A percentile compares a stretch with the other conserved stretches of the same genome.
Evolutionary conservation across 1,140 invertebrate genomes (phyloP).

Genomic region (Anastrepha ludens): DNA sequence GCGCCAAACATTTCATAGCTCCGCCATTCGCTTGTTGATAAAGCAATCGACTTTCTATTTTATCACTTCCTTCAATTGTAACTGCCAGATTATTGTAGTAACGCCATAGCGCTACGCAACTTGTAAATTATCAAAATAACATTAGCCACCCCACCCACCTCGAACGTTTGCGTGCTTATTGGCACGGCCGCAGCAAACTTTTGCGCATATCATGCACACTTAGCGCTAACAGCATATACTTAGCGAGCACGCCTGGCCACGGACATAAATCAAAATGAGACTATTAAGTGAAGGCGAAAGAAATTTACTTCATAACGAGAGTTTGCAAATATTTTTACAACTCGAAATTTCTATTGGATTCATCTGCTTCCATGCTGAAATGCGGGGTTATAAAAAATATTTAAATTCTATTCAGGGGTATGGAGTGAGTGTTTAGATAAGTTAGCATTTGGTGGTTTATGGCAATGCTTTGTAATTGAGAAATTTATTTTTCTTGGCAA

Average conservation of each 20-base stretch:
- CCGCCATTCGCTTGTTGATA: background rate
- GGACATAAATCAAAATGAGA: conserved; percentile 30
- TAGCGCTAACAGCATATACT: background rate
- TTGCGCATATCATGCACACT: conserved; percentile 7
- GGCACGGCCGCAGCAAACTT: background rate
- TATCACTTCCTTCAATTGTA: background rate
- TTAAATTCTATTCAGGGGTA: background rate
- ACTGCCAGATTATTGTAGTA: background rate
- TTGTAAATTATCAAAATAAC: conserved; percentile 15
- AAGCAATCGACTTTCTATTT: background rate
- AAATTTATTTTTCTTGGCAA: background rate
- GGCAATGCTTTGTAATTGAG: background rate
- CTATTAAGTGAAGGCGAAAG: conserved; percentile 2
- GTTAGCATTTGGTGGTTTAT: background rate
- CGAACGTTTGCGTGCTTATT: background rate
- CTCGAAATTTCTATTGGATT: background rate
- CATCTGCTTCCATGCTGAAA: background rate
- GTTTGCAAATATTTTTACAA: conserved; percentile 26
- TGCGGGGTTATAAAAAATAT: background rate
- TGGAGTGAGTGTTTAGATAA: background rate
- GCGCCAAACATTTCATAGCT: background rate
- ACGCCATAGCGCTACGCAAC: background rate
- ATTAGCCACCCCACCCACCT: background rate
- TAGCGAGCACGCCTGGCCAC: background rate
- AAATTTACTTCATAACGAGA: conserved; percentile 30